phyloP scores from a whole-genome alignment of 2,797 vertebrate genomes.

The Agapornis canus region DNA sequence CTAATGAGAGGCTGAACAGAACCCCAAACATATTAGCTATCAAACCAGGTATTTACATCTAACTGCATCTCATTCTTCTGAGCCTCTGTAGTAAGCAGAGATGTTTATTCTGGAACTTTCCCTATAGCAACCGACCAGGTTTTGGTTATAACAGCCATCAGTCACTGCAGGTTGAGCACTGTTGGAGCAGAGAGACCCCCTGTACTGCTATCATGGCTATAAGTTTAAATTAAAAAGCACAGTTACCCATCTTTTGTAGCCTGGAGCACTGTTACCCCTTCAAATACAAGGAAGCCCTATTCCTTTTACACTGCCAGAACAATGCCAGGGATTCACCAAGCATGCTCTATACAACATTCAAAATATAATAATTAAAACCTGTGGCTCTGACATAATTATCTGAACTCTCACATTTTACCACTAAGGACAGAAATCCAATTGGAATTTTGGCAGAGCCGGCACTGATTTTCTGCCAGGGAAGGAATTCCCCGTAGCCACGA shows the following conservation, averaged over 20 bases:
- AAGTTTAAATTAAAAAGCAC: conserved; percentile 16
- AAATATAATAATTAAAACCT: not conserved
- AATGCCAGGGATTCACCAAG: not conserved
- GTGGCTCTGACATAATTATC: not conserved
- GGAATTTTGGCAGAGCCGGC: not conserved
- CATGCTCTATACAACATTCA: not conserved
- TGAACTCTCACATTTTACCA: not conserved
- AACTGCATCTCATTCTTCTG: not conserved
- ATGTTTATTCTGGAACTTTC: conserved; percentile 15
- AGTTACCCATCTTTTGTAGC: conserved; percentile 17
- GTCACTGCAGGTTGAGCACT: not conserved
- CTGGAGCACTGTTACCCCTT: not conserved
- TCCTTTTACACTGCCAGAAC: not conserved
- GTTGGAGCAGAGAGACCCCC: conserved; percentile 16
- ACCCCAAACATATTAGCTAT: not conserved
- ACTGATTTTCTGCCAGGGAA: not conserved
- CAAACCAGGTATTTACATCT: not conserved
- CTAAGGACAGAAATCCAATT: not conserved
- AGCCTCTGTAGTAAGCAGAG: not conserved
- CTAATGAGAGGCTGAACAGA: not conserved
- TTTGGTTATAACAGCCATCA: conserved; percentile 13
- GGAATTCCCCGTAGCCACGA: not conserved
- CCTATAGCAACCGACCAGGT: not conserved
- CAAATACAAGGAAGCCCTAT: not conserved
- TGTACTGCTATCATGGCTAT: conserved; percentile 1